A percentile compares a stretch with the other conserved stretches of the same genome.
These are phyloP conservation scores for Macrotus californicus DNA, from an alignment of 2,113 vertebrate genomes.

Conservation along the genomic window DNA sequence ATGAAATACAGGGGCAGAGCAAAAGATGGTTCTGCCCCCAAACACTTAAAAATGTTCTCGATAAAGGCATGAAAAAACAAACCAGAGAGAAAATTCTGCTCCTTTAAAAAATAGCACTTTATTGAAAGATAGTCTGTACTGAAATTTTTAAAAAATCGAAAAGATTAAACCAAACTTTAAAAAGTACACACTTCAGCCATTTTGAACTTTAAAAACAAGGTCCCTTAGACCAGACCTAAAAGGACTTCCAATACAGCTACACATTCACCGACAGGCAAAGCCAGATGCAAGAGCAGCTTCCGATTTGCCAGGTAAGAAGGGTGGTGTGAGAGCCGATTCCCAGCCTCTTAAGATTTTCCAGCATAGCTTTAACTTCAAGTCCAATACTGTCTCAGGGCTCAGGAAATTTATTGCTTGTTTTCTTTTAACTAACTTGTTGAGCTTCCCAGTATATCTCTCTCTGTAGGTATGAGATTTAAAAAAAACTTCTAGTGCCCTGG, in stretches of 20 bases:
- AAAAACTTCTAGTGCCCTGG: background rate
- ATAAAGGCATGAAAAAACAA: slow-evolving; percentile 21
- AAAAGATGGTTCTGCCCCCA: background rate
- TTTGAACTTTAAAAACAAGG: background rate
- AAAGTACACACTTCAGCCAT: background rate
- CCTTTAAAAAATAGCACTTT: slow-evolving; percentile 22
- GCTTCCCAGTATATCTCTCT: background rate
- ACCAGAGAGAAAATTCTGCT: slow-evolving; percentile 11
- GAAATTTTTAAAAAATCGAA: background rate
- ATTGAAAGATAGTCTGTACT: background rate
- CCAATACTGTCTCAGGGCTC: background rate
- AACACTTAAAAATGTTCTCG: slow-evolving; percentile 35
- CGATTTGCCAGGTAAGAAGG: background rate
- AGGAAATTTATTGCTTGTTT: background rate
- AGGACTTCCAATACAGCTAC: background rate
- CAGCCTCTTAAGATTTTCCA: background rate
- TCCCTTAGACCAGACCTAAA: background rate
- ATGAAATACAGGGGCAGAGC: background rate
- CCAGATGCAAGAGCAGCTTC: background rate
- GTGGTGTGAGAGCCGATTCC: background rate
- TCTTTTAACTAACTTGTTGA: background rate
- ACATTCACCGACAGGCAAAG: background rate
- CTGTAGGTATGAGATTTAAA: background rate
- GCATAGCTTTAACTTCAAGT: background rate
- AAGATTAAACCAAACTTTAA: background rate